A percentile compares a stretch with the other conserved stretches of the same genome.
Conservation (phyloP, 2,113 vertebrate species). For the Pomatostomus ruficeps region DNA sequence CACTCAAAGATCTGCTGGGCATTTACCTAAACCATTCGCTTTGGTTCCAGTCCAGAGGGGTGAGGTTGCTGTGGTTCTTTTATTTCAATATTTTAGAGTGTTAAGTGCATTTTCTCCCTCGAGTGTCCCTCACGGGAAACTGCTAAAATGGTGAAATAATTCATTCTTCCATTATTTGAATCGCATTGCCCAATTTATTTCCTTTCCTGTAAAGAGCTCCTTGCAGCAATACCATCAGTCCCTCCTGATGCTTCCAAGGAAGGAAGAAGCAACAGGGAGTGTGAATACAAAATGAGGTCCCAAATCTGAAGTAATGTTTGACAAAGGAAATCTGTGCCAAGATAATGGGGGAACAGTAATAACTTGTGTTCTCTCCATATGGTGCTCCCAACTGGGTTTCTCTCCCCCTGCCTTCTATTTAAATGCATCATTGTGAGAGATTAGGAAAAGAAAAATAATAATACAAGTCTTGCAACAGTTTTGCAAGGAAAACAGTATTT, state of each 20-base stretch:
- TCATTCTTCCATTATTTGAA: slow-evolving; percentile 39
- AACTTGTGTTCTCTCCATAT: background rate
- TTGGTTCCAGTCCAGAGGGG: slow-evolving; percentile 1
- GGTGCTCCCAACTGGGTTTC: background rate
- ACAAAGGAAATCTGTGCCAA: background rate
- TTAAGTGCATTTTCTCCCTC: slow-evolving; percentile 40
- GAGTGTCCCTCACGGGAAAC: background rate
- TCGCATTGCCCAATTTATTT: slow-evolving; percentile 13
- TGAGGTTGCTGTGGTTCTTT: slow-evolving; percentile 32
- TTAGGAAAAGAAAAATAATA: background rate
- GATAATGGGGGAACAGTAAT: background rate
- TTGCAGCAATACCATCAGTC: background rate
- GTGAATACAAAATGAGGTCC: background rate
- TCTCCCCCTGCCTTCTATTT: background rate
- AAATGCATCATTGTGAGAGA: background rate
- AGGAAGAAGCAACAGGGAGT: background rate
- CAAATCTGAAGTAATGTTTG: background rate
- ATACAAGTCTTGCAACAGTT: background rate
- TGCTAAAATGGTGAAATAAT: slow-evolving; percentile 32
- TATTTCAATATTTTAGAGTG: slow-evolving; percentile 27
- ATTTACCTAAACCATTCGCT: slow-evolving; percentile 4
- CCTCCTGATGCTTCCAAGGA: background rate
- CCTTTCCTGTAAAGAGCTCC: slow-evolving; percentile 21
- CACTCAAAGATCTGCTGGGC: background rate
- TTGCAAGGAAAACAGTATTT: background rate